phyloP scores from a whole-genome alignment of 2,888 invertebrate species.

The Lasioglossum morio region DNA sequence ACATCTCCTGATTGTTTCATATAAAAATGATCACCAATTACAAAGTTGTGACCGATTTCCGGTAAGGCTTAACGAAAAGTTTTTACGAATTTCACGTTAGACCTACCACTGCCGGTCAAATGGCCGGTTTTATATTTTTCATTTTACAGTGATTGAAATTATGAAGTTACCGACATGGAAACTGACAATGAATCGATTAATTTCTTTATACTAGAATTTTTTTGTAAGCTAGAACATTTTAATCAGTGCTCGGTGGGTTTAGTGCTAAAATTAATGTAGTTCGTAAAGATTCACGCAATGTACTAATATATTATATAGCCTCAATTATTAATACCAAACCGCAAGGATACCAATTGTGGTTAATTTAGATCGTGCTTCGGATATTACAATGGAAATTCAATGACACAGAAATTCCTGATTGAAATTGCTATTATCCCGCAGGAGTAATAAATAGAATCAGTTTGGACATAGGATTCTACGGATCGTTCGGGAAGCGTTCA shows the following conservation, averaged over 20 bases:
- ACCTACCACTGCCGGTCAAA: too few species aligned
- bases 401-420: neutral
- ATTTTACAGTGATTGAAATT: too few species aligned
- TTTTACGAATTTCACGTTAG: neutral
- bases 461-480: neutral
- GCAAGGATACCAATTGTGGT: neutral
- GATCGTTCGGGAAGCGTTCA: neutral
- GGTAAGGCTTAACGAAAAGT: too few species aligned
- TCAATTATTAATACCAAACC: neutral
- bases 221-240: too few species aligned
- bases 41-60: neutral
- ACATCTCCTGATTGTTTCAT: neutral
- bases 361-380: neutral
- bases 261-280: neutral
- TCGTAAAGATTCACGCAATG: too few species aligned
- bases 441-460: neutral
- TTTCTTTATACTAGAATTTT: too few species aligned
- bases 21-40: neutral
- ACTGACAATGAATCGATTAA: too few species aligned
- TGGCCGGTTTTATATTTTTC: too few species aligned
- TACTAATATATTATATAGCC: neutral
- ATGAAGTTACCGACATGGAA: too few species aligned
- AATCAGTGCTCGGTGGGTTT: too few species aligned
- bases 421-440: neutral
- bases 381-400: constrained; percentile 2